Percentiles rank a stretch among this genome's conserved stretches.
Evolutionary conservation across 2,888 invertebrate genomes (phyloP).

Genomic region (Itoplectis maculator): DNA sequence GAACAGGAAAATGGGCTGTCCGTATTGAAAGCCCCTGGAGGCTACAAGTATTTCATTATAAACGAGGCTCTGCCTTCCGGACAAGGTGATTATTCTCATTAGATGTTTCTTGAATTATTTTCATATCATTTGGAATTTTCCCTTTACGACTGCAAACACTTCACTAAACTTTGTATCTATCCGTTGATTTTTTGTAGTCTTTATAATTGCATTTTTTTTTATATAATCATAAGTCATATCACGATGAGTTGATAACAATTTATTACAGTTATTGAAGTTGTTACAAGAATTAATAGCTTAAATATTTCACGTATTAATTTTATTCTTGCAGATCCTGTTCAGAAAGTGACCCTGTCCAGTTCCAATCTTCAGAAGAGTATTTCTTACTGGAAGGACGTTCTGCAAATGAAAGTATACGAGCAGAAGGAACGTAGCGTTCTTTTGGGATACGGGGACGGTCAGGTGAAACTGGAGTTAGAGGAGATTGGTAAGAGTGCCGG

Average conservation of each 20-base stretch:
- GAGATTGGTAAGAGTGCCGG: constrained; percentile 87
- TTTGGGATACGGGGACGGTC: constrained; percentile 90
- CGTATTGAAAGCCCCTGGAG: constrained; percentile 94
- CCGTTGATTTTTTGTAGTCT: neutral
- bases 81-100: constrained; percentile 85
- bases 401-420: constrained; percentile 90
- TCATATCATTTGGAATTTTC: neutral
- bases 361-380: constrained; percentile 91
- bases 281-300: neutral
- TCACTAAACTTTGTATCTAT: neutral
- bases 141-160: neutral
- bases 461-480: constrained; percentile 92
- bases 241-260: neutral
- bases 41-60: constrained; percentile 94
- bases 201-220: neutral
- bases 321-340: constrained; percentile 89
- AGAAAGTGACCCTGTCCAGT: constrained; percentile 92
- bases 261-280: neutral
- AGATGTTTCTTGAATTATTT: constrained; percentile 1
- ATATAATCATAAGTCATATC: too few relatives aligned
- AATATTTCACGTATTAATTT: neutral
- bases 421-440: constrained; percentile 87
- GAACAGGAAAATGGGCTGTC: constrained; percentile 87
- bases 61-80: constrained; percentile 89
- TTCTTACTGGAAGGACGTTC: constrained; percentile 93